These are phyloP conservation scores for Lichenostomus cassidix DNA, from an alignment of 2,113 vertebrate species.

Conservation along the genomic window DNA sequence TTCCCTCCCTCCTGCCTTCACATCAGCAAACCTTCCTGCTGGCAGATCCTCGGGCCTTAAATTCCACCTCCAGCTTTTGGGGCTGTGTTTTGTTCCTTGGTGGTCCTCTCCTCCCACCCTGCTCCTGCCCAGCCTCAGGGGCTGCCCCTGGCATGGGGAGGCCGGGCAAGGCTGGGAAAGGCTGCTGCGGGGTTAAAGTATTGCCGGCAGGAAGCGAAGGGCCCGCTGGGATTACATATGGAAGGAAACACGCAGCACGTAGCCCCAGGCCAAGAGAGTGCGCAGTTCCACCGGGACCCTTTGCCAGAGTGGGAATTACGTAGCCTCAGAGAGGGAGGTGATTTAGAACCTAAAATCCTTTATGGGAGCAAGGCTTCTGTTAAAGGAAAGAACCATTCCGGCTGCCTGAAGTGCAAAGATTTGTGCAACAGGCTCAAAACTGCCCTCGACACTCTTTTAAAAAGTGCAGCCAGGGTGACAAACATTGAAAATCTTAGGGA, in stretches of 20 bases:
- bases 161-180: not conserved
- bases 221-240: conserved; percentile 17
- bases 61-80: not conserved
- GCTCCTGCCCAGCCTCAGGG: not conserved
- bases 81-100: not conserved
- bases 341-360: not conserved
- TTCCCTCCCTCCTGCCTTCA: not conserved
- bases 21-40: not conserved
- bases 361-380: not conserved
- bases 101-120: not conserved
- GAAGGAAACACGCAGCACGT: conserved; percentile 1
- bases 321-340: not conserved
- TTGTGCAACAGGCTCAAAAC: not conserved
- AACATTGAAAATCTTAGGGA: not conserved
- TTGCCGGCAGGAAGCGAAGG: not conserved
- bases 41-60: not conserved
- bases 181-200: not conserved
- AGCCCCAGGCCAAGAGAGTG: not conserved
- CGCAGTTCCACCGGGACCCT: not conserved
- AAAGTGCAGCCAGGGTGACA: not conserved
- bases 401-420: not conserved
- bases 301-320: not conserved
- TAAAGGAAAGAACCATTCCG: not conserved
- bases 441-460: not conserved
- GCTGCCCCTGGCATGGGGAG: not conserved